Percentiles rank a stretch among this genome's conserved stretches.
phyloP scores from a whole-genome alignment of 2,888 invertebrate genomes.

The Operophtera brumata region DNA sequence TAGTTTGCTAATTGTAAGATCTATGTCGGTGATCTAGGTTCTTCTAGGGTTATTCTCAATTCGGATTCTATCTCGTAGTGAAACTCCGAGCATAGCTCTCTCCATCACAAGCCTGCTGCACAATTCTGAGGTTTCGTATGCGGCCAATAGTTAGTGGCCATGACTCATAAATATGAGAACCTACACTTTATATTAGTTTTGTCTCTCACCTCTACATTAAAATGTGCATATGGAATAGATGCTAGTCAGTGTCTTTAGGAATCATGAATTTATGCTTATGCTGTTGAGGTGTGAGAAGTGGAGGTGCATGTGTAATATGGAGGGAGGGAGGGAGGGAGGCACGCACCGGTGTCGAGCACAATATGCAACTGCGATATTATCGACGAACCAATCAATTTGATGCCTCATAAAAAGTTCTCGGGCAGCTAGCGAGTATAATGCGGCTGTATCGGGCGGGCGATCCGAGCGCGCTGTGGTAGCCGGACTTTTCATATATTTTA shows the following conservation, averaged over 20 bases:
- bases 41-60: too few relatives aligned
- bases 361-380: conserved; percentile 73
- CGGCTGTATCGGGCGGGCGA: conserved; percentile 69
- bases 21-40: too few relatives aligned
- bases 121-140: too few relatives aligned
- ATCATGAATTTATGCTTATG: conserved; percentile 49
- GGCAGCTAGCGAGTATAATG: conserved; percentile 70
- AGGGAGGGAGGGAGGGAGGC: conserved; percentile 49
- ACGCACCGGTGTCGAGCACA: conserved; percentile 43
- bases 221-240: conserved; percentile 61
- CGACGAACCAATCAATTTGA: conserved; percentile 79
- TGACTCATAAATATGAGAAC: too few relatives aligned
- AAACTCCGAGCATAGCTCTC: too few relatives aligned
- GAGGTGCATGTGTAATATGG: conserved; percentile 49
- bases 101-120: too few relatives aligned
- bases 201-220: conserved; percentile 48
- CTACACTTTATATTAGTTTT: too few relatives aligned
- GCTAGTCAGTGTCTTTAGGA: conserved; percentile 42
- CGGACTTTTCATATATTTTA: conserved; percentile 79
- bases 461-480: conserved; percentile 69
- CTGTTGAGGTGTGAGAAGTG: conserved; percentile 66
- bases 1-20: too few relatives aligned
- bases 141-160: too few relatives aligned
- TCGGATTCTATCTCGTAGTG: too few relatives aligned
- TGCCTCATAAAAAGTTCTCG: conserved; percentile 78